These are phyloP conservation scores for Lasioglossum calceatum DNA, from an alignment of 2,888 invertebrate species.

Conservation along the genomic window DNA sequence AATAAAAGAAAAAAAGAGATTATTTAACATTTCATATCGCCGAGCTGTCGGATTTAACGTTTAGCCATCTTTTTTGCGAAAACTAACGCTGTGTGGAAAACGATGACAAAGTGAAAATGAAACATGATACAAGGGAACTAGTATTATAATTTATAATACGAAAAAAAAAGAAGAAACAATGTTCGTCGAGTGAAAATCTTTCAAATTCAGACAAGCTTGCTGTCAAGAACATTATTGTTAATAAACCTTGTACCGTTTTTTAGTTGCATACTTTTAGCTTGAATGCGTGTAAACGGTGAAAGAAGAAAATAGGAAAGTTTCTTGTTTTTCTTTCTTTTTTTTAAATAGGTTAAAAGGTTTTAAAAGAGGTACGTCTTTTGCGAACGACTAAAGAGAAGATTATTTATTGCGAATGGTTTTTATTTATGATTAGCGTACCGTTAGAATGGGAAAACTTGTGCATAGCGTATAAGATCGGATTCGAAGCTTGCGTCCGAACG, in stretches of 20 bases:
- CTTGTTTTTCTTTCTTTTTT: background rate
- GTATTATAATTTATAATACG: background rate
- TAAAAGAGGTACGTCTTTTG: background rate
- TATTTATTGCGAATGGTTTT: constrained; percentile 8
- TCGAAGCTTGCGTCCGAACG: constrained; percentile 16
- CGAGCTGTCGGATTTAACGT: background rate
- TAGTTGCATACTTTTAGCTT: background rate
- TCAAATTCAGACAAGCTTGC: constrained; percentile 3
- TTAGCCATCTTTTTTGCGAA: background rate
- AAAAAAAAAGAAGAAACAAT: background rate
- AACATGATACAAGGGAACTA: background rate
- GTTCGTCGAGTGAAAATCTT: constrained; percentile 35
- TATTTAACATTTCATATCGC: constrained; percentile 12
- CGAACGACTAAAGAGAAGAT: background rate
- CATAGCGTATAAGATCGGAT: constrained; percentile 10
- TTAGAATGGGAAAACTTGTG: background rate
- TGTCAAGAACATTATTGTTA: background rate
- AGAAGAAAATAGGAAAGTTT: background rate
- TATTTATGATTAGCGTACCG: background rate
- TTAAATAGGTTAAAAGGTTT: background rate
- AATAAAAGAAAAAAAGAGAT: constrained; percentile 11
- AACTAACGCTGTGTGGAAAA: background rate
- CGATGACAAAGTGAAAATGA: background rate
- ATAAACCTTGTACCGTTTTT: background rate
- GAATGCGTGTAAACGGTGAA: background rate